Percentiles rank a stretch among this genome's conserved stretches.
phyloP scores from a whole-genome alignment of 2,888 invertebrate genomes.

The Pristionchus entomophagus region DNA sequence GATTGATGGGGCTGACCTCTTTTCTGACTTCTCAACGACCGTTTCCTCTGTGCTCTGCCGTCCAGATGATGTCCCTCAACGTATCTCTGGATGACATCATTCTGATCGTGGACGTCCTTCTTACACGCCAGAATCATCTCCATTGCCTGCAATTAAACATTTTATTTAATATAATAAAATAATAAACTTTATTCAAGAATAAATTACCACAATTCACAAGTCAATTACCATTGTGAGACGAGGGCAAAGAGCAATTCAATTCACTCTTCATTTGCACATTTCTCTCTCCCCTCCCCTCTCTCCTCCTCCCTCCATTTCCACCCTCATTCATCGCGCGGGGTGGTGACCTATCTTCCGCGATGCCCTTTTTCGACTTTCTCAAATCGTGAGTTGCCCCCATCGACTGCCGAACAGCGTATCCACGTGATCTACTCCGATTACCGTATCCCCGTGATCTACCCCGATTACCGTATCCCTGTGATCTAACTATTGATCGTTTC shows the following conservation, averaged over 20 bases:
- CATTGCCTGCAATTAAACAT: background rate
- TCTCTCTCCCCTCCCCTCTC: background rate
- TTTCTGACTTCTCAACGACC: too few species aligned
- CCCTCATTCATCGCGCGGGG: background rate
- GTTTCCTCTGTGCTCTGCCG: too few species aligned
- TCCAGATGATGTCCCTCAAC: background rate
- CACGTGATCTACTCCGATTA: background rate
- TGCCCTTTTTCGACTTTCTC: slow-evolving; percentile 36
- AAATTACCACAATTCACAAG: too few species aligned
- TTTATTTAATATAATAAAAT: background rate
- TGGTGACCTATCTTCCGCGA: background rate
- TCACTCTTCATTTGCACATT: background rate
- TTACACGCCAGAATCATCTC: background rate
- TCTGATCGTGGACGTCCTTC: background rate
- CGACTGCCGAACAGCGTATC: background rate
- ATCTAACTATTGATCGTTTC: background rate
- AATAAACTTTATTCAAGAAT: too few species aligned
- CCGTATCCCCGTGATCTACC: background rate
- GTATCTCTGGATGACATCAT: background rate
- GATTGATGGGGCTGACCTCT: too few species aligned
- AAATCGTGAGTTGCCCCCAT: background rate
- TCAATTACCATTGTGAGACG: too few species aligned
- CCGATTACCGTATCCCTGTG: background rate
- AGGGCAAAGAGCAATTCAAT: too few species aligned
- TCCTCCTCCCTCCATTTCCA: background rate